phyloP scores from a whole-genome alignment of 2,797 vertebrate genomes.

The Caiman crocodilus region DNA sequence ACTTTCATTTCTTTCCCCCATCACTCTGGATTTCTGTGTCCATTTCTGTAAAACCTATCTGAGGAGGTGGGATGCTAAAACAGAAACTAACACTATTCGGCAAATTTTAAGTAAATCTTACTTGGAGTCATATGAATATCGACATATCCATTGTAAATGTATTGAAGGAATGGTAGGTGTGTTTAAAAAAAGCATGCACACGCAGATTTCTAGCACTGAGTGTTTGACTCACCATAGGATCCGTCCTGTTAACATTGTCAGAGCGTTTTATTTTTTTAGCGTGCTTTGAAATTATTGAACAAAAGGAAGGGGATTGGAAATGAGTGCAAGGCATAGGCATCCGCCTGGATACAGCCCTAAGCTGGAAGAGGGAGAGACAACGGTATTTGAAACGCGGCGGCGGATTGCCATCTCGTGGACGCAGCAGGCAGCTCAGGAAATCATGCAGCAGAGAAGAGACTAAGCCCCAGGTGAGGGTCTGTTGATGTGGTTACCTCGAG shows the following conservation, averaged over 20 bases:
- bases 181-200: background rate
- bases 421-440: fast-evolving
- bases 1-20: background rate
- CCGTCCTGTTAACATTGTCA: background rate
- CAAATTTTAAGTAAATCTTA: fast-evolving
- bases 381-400: background rate
- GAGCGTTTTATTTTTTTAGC: background rate
- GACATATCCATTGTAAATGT: background rate
- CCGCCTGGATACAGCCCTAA: background rate
- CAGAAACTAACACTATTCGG: background rate
- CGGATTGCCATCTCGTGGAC: conserved; percentile 61
- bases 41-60: background rate
- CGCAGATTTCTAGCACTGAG: background rate
- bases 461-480: background rate
- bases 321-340: background rate
- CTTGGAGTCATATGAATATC: background rate
- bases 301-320: background rate
- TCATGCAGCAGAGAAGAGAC: fast-evolving
- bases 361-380: background rate
- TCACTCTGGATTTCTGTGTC: background rate
- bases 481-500: background rate
- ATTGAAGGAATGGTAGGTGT: no score
- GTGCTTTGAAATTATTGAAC: background rate
- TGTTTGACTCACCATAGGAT: background rate
- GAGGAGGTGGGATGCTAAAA: background rate